Evolutionary conservation across 2,888 invertebrate genomes (phyloP).

Genomic region (Drosophila paramelanica): DNA sequence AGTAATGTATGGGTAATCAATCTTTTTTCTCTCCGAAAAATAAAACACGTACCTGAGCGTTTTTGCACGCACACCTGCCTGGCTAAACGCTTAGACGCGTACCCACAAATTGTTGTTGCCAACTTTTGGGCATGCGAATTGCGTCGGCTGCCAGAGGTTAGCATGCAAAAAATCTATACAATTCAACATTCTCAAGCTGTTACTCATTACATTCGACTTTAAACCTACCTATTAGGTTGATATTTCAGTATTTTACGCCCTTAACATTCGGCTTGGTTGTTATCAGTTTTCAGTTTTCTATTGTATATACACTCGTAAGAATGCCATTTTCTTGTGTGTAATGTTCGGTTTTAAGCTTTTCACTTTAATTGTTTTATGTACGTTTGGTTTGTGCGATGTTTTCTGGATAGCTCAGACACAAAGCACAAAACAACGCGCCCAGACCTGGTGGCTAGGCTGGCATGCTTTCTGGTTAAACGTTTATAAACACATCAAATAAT

Average conservation of each 20-base stretch:
- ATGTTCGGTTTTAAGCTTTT: slow-evolving; percentile 31
- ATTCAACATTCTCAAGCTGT: slow-evolving; percentile 79
- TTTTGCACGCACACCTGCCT: slow-evolving; percentile 64
- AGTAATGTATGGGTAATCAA: slow-evolving; percentile 86
- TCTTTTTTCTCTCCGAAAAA: slow-evolving; percentile 88
- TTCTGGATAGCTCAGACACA: slow-evolving; percentile 27
- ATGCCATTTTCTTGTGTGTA: slow-evolving; percentile 29
- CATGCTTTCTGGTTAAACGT: slow-evolving; percentile 40
- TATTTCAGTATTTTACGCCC: slow-evolving; percentile 51
- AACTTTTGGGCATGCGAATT: slow-evolving; percentile 6
- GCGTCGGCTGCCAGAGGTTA: slow-evolving; percentile 20
- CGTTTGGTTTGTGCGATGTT: slow-evolving; percentile 21
- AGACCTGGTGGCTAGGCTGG: slow-evolving; percentile 29
- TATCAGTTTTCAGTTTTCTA: slow-evolving; percentile 30
- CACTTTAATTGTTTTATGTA: slow-evolving; percentile 4
- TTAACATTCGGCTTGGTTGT: slow-evolving; percentile 35
- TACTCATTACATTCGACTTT: slow-evolving; percentile 71
- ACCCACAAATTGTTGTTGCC: background rate
- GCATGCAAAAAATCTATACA: slow-evolving; percentile 75
- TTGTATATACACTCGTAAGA: slow-evolving; percentile 21
- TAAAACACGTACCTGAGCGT: slow-evolving; percentile 87
- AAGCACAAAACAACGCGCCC: slow-evolving; percentile 32
- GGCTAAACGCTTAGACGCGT: background rate
- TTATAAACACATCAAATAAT: slow-evolving; percentile 38
- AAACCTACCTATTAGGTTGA: slow-evolving; percentile 61